phyloP scores from a whole-genome alignment of 2,113 vertebrate species.

The Pheucticus melanocephalus region DNA sequence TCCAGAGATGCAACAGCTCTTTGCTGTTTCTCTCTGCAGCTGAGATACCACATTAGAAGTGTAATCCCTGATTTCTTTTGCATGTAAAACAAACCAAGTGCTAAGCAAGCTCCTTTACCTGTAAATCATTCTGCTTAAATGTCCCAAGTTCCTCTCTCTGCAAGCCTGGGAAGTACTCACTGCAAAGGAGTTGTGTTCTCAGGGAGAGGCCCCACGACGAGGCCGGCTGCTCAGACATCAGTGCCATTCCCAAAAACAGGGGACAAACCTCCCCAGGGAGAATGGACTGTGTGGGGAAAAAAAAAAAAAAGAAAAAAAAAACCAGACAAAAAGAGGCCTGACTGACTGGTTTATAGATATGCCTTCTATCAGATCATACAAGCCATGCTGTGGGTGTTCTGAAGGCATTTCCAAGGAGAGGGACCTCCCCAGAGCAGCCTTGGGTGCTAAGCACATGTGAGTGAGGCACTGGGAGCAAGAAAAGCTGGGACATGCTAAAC shows the following conservation, averaged over 20 bases:
- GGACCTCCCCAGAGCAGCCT: background rate
- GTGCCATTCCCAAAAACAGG: fast-evolving
- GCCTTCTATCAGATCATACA: background rate
- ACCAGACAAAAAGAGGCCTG: fast-evolving
- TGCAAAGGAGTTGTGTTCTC: background rate
- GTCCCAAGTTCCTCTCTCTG: background rate
- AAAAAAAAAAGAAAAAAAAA: background rate
- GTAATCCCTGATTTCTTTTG: background rate
- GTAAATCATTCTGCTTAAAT: background rate
- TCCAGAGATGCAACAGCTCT: background rate
- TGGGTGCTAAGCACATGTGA: background rate
- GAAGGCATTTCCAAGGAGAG: background rate
- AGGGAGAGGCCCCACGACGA: fast-evolving
- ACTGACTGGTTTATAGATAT: background rate
- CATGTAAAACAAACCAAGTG: background rate
- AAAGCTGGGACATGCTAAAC: background rate
- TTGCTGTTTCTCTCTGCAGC: background rate
- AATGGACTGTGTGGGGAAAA: background rate
- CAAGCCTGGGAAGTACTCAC: background rate
- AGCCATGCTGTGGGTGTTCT: background rate
- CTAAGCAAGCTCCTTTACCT: background rate
- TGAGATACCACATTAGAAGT: background rate
- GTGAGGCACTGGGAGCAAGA: background rate
- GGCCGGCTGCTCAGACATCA: background rate
- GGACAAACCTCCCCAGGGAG: background rate